These are phyloP conservation scores for Canis aureus DNA, from an alignment of 2,113 vertebrate species.

Conservation along the genomic window DNA sequence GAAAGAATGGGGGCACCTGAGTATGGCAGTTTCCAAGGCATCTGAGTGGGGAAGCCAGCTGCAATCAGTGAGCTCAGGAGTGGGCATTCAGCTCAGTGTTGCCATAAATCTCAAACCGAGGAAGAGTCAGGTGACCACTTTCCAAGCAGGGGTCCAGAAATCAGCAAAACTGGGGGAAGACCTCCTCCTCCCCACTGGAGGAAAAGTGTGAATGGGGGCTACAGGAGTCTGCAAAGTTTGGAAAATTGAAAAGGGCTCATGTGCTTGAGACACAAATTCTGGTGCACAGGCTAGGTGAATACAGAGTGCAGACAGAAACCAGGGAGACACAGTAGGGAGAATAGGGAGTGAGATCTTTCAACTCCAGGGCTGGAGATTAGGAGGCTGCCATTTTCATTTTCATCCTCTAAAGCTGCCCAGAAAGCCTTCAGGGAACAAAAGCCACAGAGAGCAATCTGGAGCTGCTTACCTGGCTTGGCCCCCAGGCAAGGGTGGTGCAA, in stretches of 20 bases:
- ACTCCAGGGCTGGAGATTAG: background rate
- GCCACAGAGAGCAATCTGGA: background rate
- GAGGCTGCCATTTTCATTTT: background rate
- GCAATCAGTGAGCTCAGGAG: background rate
- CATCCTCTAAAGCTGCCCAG: background rate
- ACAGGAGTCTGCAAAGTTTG: background rate
- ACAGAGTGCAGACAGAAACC: background rate
- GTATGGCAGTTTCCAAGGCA: background rate
- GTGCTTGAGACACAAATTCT: background rate
- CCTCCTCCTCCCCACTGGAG: background rate
- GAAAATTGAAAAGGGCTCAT: background rate
- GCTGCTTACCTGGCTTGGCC: background rate
- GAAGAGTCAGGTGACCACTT: rapidly evolving
- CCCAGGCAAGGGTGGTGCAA: background rate
- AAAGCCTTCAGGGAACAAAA: background rate
- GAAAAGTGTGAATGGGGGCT: rapidly evolving
- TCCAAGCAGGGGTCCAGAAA: background rate
- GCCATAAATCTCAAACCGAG: background rate
- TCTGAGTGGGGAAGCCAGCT: background rate
- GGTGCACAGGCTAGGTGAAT: background rate
- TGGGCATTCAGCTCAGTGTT: background rate
- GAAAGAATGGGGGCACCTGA: background rate
- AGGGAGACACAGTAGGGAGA: background rate
- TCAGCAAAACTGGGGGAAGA: background rate
- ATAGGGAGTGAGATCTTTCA: background rate